Evolutionary conservation across 2,888 invertebrate species (phyloP).

Genomic region (Chymomyza procnemis): DNA sequence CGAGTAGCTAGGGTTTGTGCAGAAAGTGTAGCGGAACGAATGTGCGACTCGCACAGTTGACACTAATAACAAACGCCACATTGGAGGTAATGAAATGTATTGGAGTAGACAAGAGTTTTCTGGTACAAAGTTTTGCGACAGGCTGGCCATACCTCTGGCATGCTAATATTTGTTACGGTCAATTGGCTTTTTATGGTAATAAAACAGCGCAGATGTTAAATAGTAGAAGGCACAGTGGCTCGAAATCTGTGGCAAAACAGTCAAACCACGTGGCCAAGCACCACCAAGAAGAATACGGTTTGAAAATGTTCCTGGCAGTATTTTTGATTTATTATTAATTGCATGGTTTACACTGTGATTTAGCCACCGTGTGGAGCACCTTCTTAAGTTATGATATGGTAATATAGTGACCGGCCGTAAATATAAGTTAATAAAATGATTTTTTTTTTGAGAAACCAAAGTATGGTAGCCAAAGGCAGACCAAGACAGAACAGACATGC

Average conservation of each 20-base stretch:
- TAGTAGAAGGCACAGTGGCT: not conserved
- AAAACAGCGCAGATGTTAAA: slow-evolving; percentile 11
- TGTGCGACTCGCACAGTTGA: slow-evolving; percentile 29
- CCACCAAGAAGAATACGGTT: not conserved
- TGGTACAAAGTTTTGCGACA: not conserved
- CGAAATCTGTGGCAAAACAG: not conserved
- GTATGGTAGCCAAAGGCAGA: not conserved
- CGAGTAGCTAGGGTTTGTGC: too few species aligned
- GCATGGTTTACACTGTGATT: slow-evolving; percentile 19
- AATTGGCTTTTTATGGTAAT: slow-evolving; percentile 26
- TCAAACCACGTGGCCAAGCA: not conserved
- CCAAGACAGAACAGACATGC: not conserved
- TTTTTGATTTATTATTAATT: slow-evolving; percentile 24
- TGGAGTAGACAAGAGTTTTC: slow-evolving; percentile 14
- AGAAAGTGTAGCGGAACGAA: too few species aligned
- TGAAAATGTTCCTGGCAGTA: not conserved
- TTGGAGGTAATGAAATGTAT: slow-evolving; percentile 42
- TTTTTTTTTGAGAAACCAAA: not conserved
- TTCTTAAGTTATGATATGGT: not conserved
- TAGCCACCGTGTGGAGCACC: not conserved
- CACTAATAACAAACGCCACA: slow-evolving; percentile 46
- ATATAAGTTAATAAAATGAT: not conserved
- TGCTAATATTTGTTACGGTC: slow-evolving; percentile 19
- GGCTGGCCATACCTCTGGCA: not conserved
- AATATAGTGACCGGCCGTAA: not conserved